These are phyloP conservation scores for Tetragnatha versicolor DNA, from an alignment of 1,140 invertebrate genomes.

Conservation along the genomic window DNA sequence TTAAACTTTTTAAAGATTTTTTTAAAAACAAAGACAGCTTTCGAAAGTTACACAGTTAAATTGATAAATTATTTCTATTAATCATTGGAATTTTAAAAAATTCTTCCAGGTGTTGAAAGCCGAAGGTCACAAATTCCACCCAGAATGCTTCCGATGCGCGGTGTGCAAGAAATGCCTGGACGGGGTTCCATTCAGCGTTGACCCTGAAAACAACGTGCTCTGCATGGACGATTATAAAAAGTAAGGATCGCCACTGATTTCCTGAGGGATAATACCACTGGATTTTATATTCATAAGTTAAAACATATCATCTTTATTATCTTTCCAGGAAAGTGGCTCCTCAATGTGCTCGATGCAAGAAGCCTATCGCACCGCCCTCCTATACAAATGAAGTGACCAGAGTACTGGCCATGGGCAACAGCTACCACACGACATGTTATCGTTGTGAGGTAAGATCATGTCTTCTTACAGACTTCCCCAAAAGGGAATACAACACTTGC, in stretches of 20 bases:
- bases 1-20: no score
- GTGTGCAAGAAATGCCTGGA: slow-evolving; percentile 44
- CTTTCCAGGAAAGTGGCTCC: slow-evolving; percentile 42
- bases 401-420: slow-evolving; percentile 49
- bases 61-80: neutral
- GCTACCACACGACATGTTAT: slow-evolving; percentile 50
- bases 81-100: neutral
- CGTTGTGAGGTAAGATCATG: slow-evolving; percentile 41
- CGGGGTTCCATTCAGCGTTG: slow-evolving; percentile 40
- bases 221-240: slow-evolving; percentile 50
- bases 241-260: neutral
- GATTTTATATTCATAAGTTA: neutral
- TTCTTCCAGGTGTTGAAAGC: slow-evolving; percentile 33
- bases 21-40: no score
- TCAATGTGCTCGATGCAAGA: slow-evolving; percentile 38
- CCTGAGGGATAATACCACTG: neutral
- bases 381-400: slow-evolving; percentile 40
- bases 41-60: no score
- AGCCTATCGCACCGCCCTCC: slow-evolving; percentile 37
- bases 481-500: no score
- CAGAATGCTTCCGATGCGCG: slow-evolving; percentile 37
- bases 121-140: slow-evolving; percentile 48
- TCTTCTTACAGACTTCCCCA: no score
- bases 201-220: slow-evolving; percentile 34
- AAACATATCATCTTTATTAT: neutral